Evolutionary conservation across 1,140 invertebrate genomes (phyloP), one percentile per base, ranked within the genome.

Genomic region (Halictus rubicundus): DNA sequence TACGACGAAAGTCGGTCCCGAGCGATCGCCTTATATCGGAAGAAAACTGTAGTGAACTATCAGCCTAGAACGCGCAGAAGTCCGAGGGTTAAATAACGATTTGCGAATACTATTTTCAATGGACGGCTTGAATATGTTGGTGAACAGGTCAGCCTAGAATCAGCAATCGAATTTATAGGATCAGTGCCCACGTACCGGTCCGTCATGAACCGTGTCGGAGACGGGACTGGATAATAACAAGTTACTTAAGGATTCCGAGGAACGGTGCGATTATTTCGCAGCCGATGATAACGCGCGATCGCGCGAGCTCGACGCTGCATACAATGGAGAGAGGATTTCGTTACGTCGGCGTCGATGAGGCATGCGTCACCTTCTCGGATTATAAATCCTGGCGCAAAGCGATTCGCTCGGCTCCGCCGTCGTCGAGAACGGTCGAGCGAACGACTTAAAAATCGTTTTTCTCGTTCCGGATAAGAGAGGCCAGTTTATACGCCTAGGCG

Each of bases 401-500:
- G 66, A 82, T 78, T 68, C 63, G 80, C 80, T 75, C 68, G 61
- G 32, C 25, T 27, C 27, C 23, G 25, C 70, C 37, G 23, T 10
- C n/a, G n/a, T 10, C n/a, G n/a, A 5, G 23, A 71, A 37, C 37
- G 70, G 27, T 16, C 70, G 39, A 46, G 14, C 25, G 25, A 25
- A 32, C 39, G 60, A 27, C 64, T 68, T 63, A 82, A 78, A 83
- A 61, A 73, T 83, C 70, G 74, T 82, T 83, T 82, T 73, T 72
- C 74, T 82, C 74, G n/a, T 49, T 54, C 54, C 25, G 82, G 68
- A 76, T 68, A 68, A 82, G 82, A 82, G 82, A 52, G 65, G 37
- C 49, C 71, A 60, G 32, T 64, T 82, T 82, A 75, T 70, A 61
- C 42, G 46, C 52, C 71, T 74, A 74, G 81, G 60, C 66, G 81